These are phyloP conservation scores for Bombus haemorrhoidalis DNA, from an alignment of 1,140 invertebrate species.

Conservation along the genomic window DNA sequence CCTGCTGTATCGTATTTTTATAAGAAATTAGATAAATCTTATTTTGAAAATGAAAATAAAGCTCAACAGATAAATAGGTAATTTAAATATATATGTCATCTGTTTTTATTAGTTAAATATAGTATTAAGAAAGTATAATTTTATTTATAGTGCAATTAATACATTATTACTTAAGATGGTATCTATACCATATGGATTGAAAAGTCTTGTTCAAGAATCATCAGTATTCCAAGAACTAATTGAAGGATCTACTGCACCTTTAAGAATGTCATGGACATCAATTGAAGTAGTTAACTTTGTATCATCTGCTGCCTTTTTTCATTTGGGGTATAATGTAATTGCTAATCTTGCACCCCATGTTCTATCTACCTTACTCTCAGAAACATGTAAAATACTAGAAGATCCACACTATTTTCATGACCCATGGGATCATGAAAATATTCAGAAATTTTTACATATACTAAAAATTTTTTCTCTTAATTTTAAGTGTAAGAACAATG, in stretches of 20 bases:
- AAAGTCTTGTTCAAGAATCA: slow-evolving; percentile 72
- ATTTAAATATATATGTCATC: slow-evolving; percentile 13
- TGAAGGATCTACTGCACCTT: slow-evolving; percentile 74
- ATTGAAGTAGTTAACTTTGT: slow-evolving; percentile 75
- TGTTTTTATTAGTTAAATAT: slow-evolving; percentile 19
- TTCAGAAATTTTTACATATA: slow-evolving; percentile 75
- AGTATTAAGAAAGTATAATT: slow-evolving; percentile 30
- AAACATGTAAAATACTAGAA: slow-evolving; percentile 72
- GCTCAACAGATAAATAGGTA: slow-evolving; percentile 78
- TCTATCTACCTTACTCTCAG: slow-evolving; percentile 75
- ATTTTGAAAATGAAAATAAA: slow-evolving; percentile 78
- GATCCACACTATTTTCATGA: slow-evolving; percentile 74
- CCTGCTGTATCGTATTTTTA: slow-evolving; percentile 76
- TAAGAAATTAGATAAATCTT: slow-evolving; percentile 77
- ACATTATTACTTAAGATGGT: slow-evolving; percentile 75
- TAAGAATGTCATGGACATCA: slow-evolving; percentile 76
- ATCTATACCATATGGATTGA: slow-evolving; percentile 73
- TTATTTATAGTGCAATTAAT: slow-evolving; percentile 73
- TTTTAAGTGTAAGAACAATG: slow-evolving; percentile 74
- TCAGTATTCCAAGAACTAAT: slow-evolving; percentile 77
- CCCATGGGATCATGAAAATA: slow-evolving; percentile 74
- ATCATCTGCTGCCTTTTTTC: slow-evolving; percentile 73
- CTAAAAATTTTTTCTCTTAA: slow-evolving; percentile 77
- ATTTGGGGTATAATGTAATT: slow-evolving; percentile 70
- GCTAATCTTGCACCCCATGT: slow-evolving; percentile 74